Evolutionary conservation across 2,113 vertebrate species (phyloP), one percentile per base, ranked within the genome.

Genomic region (Hippopotamus amphibius): DNA sequence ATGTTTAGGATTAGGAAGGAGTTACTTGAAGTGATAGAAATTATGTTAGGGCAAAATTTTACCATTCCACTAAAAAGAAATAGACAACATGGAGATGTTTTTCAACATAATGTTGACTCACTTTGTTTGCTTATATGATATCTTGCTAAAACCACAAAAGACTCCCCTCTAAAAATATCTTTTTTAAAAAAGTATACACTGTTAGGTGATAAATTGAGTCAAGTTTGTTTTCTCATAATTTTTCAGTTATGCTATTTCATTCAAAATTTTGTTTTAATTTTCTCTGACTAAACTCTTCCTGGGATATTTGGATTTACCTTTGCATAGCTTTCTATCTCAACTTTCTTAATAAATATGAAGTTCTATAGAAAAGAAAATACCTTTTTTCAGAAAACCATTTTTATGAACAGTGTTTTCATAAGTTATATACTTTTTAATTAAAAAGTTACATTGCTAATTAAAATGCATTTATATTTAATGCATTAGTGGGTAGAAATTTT

Each of bases 321-420:
- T 93, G 12, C 46, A 88, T 96, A 88, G 46, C 63, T 77, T 92
- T 96, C 19, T 69, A 2, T 79, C 55, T 90, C 92, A 22, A 41
- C 84, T 43, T 72, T 92, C 53, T 72, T 92, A 93, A 83, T 90
- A 93, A 93, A 82, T 85, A 91, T 30, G 41, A 77, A 94, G 86
- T 59, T 80, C 55, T 96, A 57, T 79, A 82, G 72, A 93, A 96
- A 76, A 85, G 37, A 63, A 96, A 76, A 85, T 30, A 63, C 5
- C 83, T 43, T 55, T 55, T 79, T 74, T 87, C 59, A 86, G 19
- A 88, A 82, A 43, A 66, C 43, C 59, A 59, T 72, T 95, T 90
- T 97, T 86, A 93, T 96, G 57, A 95, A 41, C 57, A 90, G 33
- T 59, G 37, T 92, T 98, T 90, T 95, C n/a, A 53, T 92, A 92